Evolutionary conservation across 1,140 invertebrate species (phyloP), one percentile per base, ranked within the genome.

Genomic region (Diorhabda elongata): DNA sequence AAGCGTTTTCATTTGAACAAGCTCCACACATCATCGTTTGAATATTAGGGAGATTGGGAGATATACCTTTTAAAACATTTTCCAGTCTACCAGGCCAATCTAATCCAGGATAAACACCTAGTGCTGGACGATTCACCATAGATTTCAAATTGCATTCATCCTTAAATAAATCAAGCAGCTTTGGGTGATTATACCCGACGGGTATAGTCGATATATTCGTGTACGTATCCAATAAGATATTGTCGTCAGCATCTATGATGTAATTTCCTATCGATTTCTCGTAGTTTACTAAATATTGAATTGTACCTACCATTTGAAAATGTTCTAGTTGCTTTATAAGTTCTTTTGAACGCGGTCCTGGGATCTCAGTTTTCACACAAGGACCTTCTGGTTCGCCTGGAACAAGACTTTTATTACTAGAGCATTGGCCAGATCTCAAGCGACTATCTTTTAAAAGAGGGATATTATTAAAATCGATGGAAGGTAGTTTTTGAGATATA

Each of bases 1-100:
- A 95, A 0, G 95, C 95, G 83, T 98, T 98, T 83, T 99, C 97
- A 79, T 94, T 95, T 0, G 95, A 95, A 78, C 97, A 98, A 1
- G 96, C 95, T 1, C 97, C 97, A 83, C 97, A 99, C 86, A 96
- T 95, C 96, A 98, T 98, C 1, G 96, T 98, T 9, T 92, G 92
- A 3, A 98, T 85, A 70, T 91, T 85, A 2, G 84, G 84, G 47
- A 97, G 80, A 47, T 92, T 93, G 2, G 73, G 73, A 4, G 94
- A 92, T 64, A 92, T 89, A 5, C 74, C 81, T 61, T 67, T 61
- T 4, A 68, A n/a, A 45, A 95, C 87, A 64, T 85, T 83, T 66
- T 87, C 87, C 3, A 99, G 80, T 79, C 89, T 89, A 0, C 88
- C 77, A 0, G 90, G 89, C 93, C 94, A 98, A 75, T 97, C 91